Evolutionary conservation across 2,888 invertebrate species (phyloP).

Genomic region (Xylota segnis): DNA sequence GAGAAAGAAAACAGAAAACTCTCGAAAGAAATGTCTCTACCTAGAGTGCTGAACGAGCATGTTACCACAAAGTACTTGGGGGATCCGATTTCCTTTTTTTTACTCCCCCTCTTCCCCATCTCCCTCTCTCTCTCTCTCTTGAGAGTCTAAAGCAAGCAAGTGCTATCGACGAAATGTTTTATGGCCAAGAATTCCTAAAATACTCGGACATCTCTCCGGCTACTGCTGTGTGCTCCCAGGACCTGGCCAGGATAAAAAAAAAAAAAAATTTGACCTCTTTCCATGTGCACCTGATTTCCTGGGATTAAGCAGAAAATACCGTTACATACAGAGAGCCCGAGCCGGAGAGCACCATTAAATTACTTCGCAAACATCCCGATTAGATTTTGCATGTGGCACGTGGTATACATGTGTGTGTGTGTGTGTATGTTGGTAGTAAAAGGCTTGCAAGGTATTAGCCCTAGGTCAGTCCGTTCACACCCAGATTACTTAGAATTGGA

Average conservation of each 20-base stretch:
- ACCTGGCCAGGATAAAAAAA: background rate
- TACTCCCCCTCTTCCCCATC: background rate
- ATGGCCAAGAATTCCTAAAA: background rate
- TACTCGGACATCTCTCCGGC: slow-evolving; percentile 2
- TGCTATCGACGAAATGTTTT: slow-evolving; percentile 30
- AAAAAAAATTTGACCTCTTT: slow-evolving; percentile 54
- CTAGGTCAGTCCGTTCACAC: slow-evolving; percentile 63
- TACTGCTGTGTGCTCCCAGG: slow-evolving; percentile 14
- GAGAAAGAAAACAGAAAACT: background rate
- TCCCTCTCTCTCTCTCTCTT: background rate
- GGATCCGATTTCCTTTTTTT: slow-evolving; percentile 15
- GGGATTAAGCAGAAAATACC: slow-evolving; percentile 29
- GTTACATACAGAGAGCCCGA: slow-evolving; percentile 2
- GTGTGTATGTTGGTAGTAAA: too few species aligned
- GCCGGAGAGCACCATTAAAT: background rate
- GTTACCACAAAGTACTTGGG: slow-evolving; percentile 21
- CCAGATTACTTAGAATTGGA: slow-evolving; percentile 54
- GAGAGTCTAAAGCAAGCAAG: background rate
- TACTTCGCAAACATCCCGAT: slow-evolving; percentile 11
- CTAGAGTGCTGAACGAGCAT: slow-evolving; percentile 28
- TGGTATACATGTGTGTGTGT: slow-evolving; percentile 3
- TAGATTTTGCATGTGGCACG: slow-evolving; percentile 23
- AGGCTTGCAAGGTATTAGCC: slow-evolving; percentile 33
- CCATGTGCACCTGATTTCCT: slow-evolving; percentile 46
- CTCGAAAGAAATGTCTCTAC: slow-evolving; percentile 8